Base-by-base conservation (phyloP, 1,140 invertebrate species). In the Zaprionus capensis region DNA sequence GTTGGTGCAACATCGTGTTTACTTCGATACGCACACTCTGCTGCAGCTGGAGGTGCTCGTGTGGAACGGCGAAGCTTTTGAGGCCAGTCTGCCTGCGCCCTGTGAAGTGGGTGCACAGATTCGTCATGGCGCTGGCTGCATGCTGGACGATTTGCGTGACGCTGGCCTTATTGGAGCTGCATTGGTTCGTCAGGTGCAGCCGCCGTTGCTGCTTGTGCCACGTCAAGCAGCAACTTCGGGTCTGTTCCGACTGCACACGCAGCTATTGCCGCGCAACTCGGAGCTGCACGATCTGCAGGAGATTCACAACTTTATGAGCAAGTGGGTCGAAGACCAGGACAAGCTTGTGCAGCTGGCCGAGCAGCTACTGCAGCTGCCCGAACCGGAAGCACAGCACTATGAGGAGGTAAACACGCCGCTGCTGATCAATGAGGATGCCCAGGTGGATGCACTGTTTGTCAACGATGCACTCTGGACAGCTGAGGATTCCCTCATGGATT, bases 21-120 rank as follows among this genome's bases (percentile, higher is more conserved):
- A 91, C 41, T 93, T 94, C 63, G 81, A 79, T 26, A 91, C 90
- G 0, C 94, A 94, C 63, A 80, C 85, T 5, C 73, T 93, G 7
- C 75, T 88, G 14, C 81, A 92, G 6, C 57, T 94, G n/a, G 94
- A 94, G 71, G 82, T 93, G 28, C 84, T 94, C 0, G 86, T 93
- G 2, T 94, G 94, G 91, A 93, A 94, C 70, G 93, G 93, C 3
- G 82, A 92, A 38, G 86, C 92, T 2, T 94, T 94, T 71, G 90
- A 93, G 58, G 78, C 92, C 28, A 93, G 93, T 26, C 78, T 93
- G 62, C 93, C 93, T 34, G 77, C 93, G 9, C 84, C 91, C 5
- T 94, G 94, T 72, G 57, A 72, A 12, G 66, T 92, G 53, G 92
- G 85, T 56, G 78, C 77, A 4, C 91, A 93, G 17, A 59, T 22